Evolutionary conservation across 2,797 vertebrate species (phyloP).

Genomic region (Hemibagrus guttatus): DNA sequence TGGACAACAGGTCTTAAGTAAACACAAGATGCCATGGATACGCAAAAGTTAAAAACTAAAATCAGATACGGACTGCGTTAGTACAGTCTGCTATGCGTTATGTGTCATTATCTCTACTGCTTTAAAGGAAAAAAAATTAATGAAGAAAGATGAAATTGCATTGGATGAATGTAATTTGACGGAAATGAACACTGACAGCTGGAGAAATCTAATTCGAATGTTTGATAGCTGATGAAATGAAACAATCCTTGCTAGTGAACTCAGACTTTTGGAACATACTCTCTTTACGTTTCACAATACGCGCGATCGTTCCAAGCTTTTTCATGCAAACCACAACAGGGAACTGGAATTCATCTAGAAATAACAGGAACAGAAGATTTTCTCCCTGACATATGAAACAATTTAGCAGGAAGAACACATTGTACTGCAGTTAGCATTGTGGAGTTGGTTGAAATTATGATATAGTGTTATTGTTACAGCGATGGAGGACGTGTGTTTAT

Average conservation of each 20-base stretch:
- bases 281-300: slow-evolving; percentile 14
- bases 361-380: slow-evolving; percentile 17
- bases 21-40: background rate
- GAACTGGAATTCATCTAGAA: slow-evolving; percentile 19
- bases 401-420: slow-evolving; percentile 15
- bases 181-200: background rate
- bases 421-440: slow-evolving; percentile 4
- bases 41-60: background rate
- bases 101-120: background rate
- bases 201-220: slow-evolving; percentile 19
- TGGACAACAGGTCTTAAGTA: background rate
- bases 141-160: background rate
- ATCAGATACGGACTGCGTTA: background rate
- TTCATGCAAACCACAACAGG: slow-evolving; percentile 9
- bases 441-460: background rate
- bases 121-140: background rate
- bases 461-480: background rate
- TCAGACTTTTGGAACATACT: slow-evolving; percentile 13
- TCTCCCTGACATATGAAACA: slow-evolving; percentile 14
- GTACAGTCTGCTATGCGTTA: background rate
- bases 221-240: slow-evolving; percentile 25
- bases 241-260: slow-evolving; percentile 1
- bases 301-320: background rate
- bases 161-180: background rate
- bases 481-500: background rate